Base-by-base conservation (phyloP, 2,888 invertebrate species). In the Euplagia quadripunctaria region DNA sequence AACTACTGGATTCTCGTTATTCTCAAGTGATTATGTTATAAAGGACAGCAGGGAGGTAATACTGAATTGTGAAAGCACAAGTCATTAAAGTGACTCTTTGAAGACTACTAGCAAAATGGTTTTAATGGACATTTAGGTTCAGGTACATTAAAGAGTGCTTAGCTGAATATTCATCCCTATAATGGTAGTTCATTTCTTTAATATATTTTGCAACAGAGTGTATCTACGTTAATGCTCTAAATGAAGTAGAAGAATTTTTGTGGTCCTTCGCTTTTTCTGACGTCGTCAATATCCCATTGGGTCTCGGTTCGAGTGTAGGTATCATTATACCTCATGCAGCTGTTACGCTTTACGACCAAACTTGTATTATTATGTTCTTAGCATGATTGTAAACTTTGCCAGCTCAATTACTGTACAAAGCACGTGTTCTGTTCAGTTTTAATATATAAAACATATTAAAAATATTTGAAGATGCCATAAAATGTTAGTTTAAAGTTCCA, bases 331-430 rank as follows among this genome's bases (percentile, higher is more conserved):
- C 84, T 87, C 90, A 90, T 90, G 90, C 94, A 94, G 94, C 93
- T 94, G 95, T 94, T 94, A 94, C 94, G 89, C 82, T 94, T 94
- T 93, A 93, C 90, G 90, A 85, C 84, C 88, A 78, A 94, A 94
- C 93, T 94, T 94, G 89, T 92, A 92, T 93, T 92, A 94, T 92
- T 93, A 94, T 91, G 91, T 90, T 90, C 88, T 85, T 80, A 87
- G 87, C 90, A 90, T 91, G 90, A 91, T 90, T 92, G 89, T 90
- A 89, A 93, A 92, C 86, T 93, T 92, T 79, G 85, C 85, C 86
- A 90, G 88, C 88, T 85, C 86, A 89, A 90, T 91, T 89, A 90
- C 80, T 84, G 73, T 72, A 68, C 74, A 69, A 76, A 79, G 82
- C 84, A 83, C 82, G 79, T 79, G 77, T 72, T 52, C 76, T 79